Percentiles rank a stretch among this genome's conserved stretches.
Conservation (phyloP, 2,888 invertebrate species). For the Ochropleura plecta region DNA sequence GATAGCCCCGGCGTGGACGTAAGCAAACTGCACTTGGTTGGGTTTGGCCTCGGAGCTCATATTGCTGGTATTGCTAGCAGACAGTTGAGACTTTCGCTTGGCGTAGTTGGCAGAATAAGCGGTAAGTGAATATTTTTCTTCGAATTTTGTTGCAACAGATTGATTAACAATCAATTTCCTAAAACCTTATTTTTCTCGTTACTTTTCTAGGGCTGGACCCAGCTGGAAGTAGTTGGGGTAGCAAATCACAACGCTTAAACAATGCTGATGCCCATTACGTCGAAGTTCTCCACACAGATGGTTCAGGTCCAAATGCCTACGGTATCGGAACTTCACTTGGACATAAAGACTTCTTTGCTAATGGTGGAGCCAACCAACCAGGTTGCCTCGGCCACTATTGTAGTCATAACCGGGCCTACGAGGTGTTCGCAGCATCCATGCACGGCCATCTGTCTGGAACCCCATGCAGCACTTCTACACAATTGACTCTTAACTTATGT, state of each 20-base stretch:
- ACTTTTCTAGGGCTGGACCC: constrained; percentile 76
- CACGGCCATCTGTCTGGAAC: constrained; percentile 67
- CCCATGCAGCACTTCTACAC: constrained; percentile 67
- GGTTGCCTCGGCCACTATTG: constrained; percentile 78
- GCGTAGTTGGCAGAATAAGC: constrained; percentile 31
- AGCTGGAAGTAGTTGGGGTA: constrained; percentile 73
- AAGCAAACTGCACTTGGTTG: constrained; percentile 26
- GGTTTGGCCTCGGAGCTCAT: constrained; percentile 39
- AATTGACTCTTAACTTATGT: constrained; percentile 73
- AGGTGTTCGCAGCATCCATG: constrained; percentile 76
- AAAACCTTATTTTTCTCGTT: accelerated
- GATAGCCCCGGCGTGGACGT: neutral
- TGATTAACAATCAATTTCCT: constrained; percentile 1
- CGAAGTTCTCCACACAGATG: constrained; percentile 83
- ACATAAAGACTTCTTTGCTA: constrained; percentile 96
- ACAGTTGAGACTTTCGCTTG: neutral
- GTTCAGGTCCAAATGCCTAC: constrained; percentile 68
- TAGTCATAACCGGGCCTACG: constrained; percentile 78
- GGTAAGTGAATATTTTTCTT: constrained; percentile 13
- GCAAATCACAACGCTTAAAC: constrained; percentile 67
- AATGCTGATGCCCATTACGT: constrained; percentile 77
- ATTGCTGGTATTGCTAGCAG: constrained; percentile 36
- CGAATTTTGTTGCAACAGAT: neutral
- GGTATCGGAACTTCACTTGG: constrained; percentile 95
- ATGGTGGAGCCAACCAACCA: constrained; percentile 94